These are phyloP conservation scores for Shargacucullia verbasci DNA, from an alignment of 2,888 invertebrate genomes.

Conservation along the genomic window DNA sequence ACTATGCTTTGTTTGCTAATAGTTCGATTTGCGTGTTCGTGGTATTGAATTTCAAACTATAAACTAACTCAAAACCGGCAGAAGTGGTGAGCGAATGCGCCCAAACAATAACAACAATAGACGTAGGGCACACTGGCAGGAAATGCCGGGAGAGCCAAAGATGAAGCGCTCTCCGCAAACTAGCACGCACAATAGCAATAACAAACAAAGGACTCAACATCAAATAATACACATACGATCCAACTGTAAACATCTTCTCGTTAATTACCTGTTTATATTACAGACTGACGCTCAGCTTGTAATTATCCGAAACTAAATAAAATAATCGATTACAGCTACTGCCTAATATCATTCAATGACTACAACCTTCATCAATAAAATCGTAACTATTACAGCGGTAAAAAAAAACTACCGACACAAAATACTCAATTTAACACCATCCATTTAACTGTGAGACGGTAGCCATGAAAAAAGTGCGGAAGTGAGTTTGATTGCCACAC, in stretches of 20 bases:
- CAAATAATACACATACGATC: conserved; percentile 54
- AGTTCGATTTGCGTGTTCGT: conserved; percentile 34
- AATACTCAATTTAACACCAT: conserved; percentile 80
- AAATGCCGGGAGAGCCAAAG: conserved; percentile 79
- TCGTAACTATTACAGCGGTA: conserved; percentile 51
- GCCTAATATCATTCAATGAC: conserved; percentile 28
- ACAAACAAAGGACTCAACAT: conserved; percentile 71
- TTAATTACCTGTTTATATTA: conserved; percentile 47
- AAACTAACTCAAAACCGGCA: conserved; percentile 46
- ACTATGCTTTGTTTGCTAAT: conserved; percentile 29
- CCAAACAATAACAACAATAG: conserved; percentile 80
- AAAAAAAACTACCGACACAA: conserved; percentile 68
- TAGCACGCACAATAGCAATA: conserved; percentile 76
- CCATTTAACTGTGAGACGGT: conserved; percentile 67
- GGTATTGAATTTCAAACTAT: conserved; percentile 59
- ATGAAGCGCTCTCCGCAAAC: conserved; percentile 68
- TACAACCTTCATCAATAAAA: conserved; percentile 52
- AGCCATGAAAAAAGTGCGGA: conserved; percentile 69
- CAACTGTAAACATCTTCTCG: conserved; percentile 65
- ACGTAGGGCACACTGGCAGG: conserved; percentile 69
- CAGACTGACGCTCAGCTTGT: conserved; percentile 25
- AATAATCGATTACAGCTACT: conserved; percentile 43
- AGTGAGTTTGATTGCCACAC: conserved; percentile 73
- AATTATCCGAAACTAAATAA: conserved; percentile 44
- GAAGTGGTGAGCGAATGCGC: conserved; percentile 37